phyloP scores from a whole-genome alignment of 92 coral and sea anemone species.

The Zoanthus gigantus region DNA sequence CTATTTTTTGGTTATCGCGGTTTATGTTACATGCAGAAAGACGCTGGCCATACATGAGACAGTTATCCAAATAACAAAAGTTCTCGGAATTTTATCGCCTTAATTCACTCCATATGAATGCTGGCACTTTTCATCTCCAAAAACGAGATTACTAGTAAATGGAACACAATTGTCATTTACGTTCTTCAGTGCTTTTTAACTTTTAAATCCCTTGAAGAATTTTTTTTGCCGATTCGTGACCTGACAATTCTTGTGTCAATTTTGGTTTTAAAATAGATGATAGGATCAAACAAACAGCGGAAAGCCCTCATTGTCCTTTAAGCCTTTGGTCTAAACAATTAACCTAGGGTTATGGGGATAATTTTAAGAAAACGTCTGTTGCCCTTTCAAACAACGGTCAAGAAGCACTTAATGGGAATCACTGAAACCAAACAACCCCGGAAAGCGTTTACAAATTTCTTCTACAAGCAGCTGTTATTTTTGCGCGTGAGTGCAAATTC shows the following conservation, averaged over 20 bases:
- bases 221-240: constrained; percentile 41
- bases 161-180: not conserved
- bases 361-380: constrained; percentile 28
- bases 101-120: constrained; percentile 40
- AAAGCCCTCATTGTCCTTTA: constrained; percentile 12
- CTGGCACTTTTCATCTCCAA: not conserved
- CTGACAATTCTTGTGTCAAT: constrained; percentile 29
- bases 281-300: constrained; percentile 16
- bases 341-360: constrained; percentile 44
- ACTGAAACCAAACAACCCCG: not conserved
- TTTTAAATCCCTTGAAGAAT: not conserved
- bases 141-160: not conserved
- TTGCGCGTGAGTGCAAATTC: not conserved
- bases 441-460: not conserved
- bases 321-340: constrained; percentile 34
- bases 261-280: constrained; percentile 19
- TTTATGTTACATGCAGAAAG: constrained; percentile 18
- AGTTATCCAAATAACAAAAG: constrained; percentile 16
- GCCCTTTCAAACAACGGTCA: constrained; percentile 25
- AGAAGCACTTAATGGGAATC: constrained; percentile 28
- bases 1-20: too few species aligned
- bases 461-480: not conserved
- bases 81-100: constrained; percentile 25
- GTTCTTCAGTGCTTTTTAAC: not conserved
- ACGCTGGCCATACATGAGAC: constrained; percentile 10